Base-by-base conservation (phyloP, 53 echinoderm and acorn worm species). In the Patiria pectinifera region DNA sequence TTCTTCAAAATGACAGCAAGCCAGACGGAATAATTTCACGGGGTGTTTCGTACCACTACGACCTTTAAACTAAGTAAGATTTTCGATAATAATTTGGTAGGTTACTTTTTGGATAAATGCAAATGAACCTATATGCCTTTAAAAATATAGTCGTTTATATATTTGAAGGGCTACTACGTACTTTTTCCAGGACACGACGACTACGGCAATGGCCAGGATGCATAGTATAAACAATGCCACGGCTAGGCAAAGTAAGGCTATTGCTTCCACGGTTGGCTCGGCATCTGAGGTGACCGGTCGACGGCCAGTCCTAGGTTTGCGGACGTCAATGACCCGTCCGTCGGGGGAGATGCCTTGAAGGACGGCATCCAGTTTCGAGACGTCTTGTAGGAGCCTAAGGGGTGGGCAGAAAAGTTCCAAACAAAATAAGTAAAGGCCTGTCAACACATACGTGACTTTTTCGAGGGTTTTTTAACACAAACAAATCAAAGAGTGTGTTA, bases 101-200 rank as follows among this genome's bases (percentile, higher is more conserved):
- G 35, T 35, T 35, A 35, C 35, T 35, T 35, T 35, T 35, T 35
- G 35, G 35, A 35, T 35, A 35, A 35, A 35, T 35, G 35, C 35
- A 35, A 35, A 35, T 35, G 35, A 35, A 35, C 35, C 1, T 35
- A 35, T 35, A 35, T 35, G 9, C 8, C 23, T 23, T 8, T 23
- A 4, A 23, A 23, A 24, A 23, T 10, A 5, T 8, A 23, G 23
- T 9, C 22, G 5, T 18, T 69, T 21, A 69, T 21, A 15, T 18
- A 69, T 4, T 21, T 69, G 74, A 74, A 23, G 5, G 23, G 74
- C 8, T 9, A 22, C 13, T 59, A 91, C 97, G 95, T 86, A 96
- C 96, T 99, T 97, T 89, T 97, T 96, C 97, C 97, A 97, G 22
- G 97, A 97, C 69, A 94, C 86, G 62, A 94, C 87, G 86, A 99